Conservation (phyloP, 2,113 vertebrate species). For the Oncorhynchus mykiss region DNA sequence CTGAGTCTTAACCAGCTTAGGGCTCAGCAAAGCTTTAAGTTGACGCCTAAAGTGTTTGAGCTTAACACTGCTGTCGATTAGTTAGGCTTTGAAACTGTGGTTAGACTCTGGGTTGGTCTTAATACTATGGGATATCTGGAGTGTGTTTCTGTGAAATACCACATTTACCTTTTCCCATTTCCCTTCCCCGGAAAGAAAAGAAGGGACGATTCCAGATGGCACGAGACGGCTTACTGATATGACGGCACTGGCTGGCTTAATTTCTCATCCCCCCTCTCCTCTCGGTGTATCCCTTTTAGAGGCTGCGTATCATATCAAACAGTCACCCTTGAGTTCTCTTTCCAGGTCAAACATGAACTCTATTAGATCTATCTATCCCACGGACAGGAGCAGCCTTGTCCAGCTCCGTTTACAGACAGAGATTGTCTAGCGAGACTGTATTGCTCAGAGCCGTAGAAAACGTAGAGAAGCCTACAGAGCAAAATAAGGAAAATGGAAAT, state of each 20-base stretch:
- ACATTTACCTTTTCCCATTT: conserved; percentile 25
- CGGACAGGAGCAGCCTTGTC: neutral
- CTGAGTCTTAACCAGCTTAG: conserved; percentile 41
- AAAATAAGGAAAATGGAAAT: conserved; percentile 17
- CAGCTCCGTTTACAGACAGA: neutral
- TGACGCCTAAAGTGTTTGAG: conserved; percentile 31
- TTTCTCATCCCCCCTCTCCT: neutral
- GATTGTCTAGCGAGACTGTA: neutral
- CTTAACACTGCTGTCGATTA: conserved; percentile 52
- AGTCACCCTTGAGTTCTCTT: conserved; percentile 27
- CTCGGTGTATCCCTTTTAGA: neutral
- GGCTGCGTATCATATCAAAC: conserved; percentile 4
- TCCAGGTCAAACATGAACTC: neutral
- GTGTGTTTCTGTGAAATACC: conserved; percentile 40
- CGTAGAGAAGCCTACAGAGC: neutral
- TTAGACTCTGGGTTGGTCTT: conserved; percentile 19
- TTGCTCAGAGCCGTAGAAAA: neutral
- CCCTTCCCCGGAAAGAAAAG: conserved; percentile 26
- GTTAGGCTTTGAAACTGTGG: conserved; percentile 2
- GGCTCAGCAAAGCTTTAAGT: conserved; percentile 41
- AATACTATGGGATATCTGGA: conserved; percentile 28
- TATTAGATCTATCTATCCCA: conserved; percentile 6
- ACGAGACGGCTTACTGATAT: conserved; percentile 43
- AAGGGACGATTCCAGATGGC: conserved; percentile 36
- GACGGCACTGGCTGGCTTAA: conserved; percentile 7